Conservation (phyloP, 1,140 invertebrate species). For the Oppia nitens region DNA sequence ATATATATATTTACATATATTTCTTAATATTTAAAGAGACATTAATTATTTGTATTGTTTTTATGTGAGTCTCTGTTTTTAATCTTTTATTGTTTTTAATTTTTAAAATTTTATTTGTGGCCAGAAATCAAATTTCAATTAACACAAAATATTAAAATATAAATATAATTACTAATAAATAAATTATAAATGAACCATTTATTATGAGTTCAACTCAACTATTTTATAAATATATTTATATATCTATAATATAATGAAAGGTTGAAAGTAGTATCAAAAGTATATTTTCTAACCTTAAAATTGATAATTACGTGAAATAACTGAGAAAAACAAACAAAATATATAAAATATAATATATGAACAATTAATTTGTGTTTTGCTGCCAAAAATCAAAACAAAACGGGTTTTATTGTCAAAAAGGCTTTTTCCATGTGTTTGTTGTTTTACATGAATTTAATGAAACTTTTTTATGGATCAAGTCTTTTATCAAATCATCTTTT, state of each 20-base stretch:
- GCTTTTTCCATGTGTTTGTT: too few relatives aligned
- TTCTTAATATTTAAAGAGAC: neutral
- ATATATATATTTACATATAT: neutral
- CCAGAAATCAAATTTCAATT: neutral
- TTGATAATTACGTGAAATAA: neutral
- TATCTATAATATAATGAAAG: too few relatives aligned
- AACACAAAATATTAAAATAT: neutral
- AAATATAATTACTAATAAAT: too few relatives aligned
- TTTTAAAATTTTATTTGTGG: neutral
- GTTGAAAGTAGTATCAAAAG: too few relatives aligned
- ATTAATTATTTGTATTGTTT: neutral
- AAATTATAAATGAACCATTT: too few relatives aligned
- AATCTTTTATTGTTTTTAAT: too few relatives aligned
- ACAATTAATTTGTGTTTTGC: neutral
- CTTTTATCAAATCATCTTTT: too few relatives aligned
- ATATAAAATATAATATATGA: neutral
- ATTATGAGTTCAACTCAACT: too few relatives aligned
- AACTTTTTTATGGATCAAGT: too few relatives aligned
- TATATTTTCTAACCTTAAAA: too few relatives aligned
- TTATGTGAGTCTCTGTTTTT: neutral
- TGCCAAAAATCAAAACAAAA: neutral
- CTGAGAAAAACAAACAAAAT: neutral
- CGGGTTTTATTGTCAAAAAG: neutral
- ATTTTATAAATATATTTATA: too few relatives aligned
- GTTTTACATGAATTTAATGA: too few relatives aligned